Evolutionary conservation across 2,113 vertebrate genomes (phyloP).

Genomic region (Neopipo cinnamomea): DNA sequence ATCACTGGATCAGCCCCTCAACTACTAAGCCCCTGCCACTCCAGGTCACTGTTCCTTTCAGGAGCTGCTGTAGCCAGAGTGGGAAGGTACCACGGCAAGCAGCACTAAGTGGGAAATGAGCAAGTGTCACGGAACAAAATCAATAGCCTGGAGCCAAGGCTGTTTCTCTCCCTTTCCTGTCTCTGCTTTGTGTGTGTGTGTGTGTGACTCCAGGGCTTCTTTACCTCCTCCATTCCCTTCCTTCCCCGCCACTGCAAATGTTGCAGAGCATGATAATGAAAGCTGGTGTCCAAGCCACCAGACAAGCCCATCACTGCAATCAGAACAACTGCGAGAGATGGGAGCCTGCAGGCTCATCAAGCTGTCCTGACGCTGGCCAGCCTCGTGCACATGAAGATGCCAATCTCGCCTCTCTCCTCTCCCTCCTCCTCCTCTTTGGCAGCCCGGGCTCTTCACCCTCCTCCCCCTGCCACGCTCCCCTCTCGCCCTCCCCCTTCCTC

Average conservation of each 20-base stretch:
- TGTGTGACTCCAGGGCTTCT: background rate
- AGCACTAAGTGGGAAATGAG: background rate
- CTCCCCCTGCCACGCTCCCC: background rate
- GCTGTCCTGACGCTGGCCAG: background rate
- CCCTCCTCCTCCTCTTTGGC: slow-evolving; percentile 36
- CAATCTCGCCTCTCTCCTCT: slow-evolving; percentile 1
- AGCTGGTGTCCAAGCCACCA: slow-evolving; percentile 50
- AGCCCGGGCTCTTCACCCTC: slow-evolving; percentile 37
- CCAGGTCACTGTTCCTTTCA: background rate
- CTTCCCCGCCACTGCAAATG: background rate
- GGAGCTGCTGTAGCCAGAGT: background rate
- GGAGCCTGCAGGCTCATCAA: slow-evolving; percentile 52
- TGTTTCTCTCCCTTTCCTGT: background rate
- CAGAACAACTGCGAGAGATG: background rate
- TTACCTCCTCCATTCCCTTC: background rate
- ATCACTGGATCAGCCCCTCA: background rate
- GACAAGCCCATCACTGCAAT: slow-evolving; percentile 45
- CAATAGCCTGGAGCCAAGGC: slow-evolving; percentile 14
- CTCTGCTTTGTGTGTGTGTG: background rate
- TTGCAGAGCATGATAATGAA: slow-evolving; percentile 15
- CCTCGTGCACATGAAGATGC: background rate
- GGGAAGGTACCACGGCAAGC: background rate
- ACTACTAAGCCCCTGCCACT: background rate
- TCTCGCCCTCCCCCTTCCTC: background rate
- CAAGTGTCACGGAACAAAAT: background rate